phyloP scores from a whole-genome alignment of 2,113 vertebrate species.

The Saccopteryx leptura region DNA sequence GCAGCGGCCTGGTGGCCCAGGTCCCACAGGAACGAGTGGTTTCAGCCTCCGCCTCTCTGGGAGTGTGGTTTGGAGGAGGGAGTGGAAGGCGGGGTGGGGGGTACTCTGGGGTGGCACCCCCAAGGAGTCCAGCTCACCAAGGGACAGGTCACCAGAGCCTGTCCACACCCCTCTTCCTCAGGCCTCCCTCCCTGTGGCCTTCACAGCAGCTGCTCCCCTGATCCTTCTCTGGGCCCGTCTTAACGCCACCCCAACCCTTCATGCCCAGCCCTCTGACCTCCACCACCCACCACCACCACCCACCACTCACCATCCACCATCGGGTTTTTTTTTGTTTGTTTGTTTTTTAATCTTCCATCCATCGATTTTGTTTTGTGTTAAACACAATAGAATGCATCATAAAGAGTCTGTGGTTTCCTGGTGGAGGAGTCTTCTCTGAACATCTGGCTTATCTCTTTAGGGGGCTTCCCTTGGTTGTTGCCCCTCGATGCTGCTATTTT shows the following conservation, averaged over 20 bases:
- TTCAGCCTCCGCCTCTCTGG: conserved; percentile 17
- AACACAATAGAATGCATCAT: not conserved
- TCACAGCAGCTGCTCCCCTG: too few species aligned
- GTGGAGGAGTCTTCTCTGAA: not conserved
- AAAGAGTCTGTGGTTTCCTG: not conserved
- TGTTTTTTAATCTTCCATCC: too few species aligned
- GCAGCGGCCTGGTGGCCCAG: not conserved
- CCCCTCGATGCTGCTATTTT: accelerated
- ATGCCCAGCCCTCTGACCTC: not conserved
- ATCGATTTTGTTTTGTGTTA: not conserved
- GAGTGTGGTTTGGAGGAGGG: not conserved
- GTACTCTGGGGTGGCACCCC: not conserved
- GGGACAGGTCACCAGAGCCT: not conserved
- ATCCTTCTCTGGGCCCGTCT: not conserved
- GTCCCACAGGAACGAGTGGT: not conserved
- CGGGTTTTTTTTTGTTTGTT: too few species aligned
- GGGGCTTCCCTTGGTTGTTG: not conserved
- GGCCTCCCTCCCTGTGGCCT: not conserved
- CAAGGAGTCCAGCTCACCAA: not conserved
- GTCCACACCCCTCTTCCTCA: not conserved
- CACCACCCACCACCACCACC: accelerated
- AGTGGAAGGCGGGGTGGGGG: not conserved
- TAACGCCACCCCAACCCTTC: accelerated
- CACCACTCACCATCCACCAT: too few species aligned
- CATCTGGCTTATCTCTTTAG: not conserved